Evolutionary conservation across 2,113 vertebrate species (phyloP).

Genomic region (Albula glossodonta): DNA sequence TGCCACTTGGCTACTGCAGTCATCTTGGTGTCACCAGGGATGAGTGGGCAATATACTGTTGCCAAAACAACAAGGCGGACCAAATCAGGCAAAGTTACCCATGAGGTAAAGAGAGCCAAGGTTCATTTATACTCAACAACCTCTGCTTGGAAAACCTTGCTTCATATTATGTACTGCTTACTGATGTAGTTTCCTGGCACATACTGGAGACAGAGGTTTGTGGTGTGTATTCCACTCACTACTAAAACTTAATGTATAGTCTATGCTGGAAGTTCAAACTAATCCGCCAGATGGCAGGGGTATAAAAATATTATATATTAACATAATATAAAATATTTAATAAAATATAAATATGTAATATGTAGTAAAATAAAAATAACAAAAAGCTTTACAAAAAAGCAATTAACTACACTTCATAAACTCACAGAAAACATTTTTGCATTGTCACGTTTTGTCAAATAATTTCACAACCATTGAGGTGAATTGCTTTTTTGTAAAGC

Average conservation of each 20-base stretch:
- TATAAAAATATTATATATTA: no score
- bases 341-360: no score
- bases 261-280: background rate
- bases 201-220: no score
- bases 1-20: slow-evolving; percentile 65
- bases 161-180: background rate
- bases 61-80: slow-evolving; percentile 64
- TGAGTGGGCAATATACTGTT: slow-evolving; percentile 42
- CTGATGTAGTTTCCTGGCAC: background rate
- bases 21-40: slow-evolving; percentile 57
- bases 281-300: background rate
- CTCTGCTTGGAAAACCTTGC: background rate
- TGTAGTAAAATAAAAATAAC: no score
- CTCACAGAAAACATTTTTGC: no score
- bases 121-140: background rate
- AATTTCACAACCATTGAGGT: no score
- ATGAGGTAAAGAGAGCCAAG: slow-evolving; percentile 59
- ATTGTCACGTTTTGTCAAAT: no score
- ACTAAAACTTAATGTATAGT: background rate
- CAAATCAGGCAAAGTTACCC: slow-evolving; percentile 66
- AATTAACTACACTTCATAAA: no score
- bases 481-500: no score
- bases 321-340: no score
- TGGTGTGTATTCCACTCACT: no score
- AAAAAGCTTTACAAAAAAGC: no score